Evolutionary conservation across 2,797 vertebrate species (phyloP).

Genomic region (Cossypha caffra): DNA sequence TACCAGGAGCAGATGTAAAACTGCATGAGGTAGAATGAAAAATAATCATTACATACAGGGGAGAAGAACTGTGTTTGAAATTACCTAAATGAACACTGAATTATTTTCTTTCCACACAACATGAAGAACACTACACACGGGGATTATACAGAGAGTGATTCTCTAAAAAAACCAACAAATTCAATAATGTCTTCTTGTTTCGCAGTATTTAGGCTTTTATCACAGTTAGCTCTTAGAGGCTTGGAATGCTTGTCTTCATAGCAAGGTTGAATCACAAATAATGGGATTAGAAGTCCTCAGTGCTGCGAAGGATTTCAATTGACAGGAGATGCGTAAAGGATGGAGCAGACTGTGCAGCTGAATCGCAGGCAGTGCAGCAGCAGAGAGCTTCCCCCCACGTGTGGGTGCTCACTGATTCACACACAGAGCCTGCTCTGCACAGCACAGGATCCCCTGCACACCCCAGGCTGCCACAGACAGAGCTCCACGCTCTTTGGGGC

Average conservation of each 20-base stretch:
- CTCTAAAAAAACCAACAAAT: neutral
- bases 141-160: neutral
- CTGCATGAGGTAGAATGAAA: neutral
- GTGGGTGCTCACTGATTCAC: neutral
- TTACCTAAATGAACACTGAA: neutral
- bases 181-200: neutral
- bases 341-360: neutral
- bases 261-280: neutral
- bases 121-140: accelerated
- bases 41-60: neutral
- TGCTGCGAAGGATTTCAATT: neutral
- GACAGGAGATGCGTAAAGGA: neutral
- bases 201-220: neutral
- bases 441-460: neutral
- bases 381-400: accelerated
- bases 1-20: neutral
- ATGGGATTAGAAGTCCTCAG: neutral
- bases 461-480: neutral
- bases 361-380: neutral
- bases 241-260: neutral
- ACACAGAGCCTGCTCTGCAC: neutral
- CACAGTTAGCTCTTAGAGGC: neutral
- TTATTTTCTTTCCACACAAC: neutral
- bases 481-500: accelerated
- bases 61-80: neutral